These are phyloP conservation scores for Capra hircus DNA, from an alignment of 2,113 vertebrate genomes.

Conservation along the genomic window DNA sequence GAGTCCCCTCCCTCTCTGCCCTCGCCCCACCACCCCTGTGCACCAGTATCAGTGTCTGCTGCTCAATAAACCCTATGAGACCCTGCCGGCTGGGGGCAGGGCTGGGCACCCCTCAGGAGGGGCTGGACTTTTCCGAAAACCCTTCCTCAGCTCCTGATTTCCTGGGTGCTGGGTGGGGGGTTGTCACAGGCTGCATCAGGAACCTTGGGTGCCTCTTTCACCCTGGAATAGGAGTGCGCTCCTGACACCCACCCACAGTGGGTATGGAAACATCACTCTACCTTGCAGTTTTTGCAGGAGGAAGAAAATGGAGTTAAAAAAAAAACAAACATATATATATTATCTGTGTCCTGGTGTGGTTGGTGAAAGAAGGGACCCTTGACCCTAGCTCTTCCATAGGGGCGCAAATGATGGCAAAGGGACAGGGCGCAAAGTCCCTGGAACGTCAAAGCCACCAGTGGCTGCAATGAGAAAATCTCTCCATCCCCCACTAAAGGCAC, in stretches of 20 bases:
- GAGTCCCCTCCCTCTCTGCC: slow-evolving; percentile 26
- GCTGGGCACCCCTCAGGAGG: neutral
- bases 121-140: slow-evolving; percentile 17
- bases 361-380: slow-evolving; percentile 26
- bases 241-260: slow-evolving; percentile 2
- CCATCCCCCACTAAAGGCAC: neutral
- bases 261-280: neutral
- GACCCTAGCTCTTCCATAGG: slow-evolving; percentile 1
- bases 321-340: neutral
- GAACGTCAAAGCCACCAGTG: neutral
- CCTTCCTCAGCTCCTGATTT: neutral
- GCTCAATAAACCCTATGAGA: slow-evolving; percentile 60
- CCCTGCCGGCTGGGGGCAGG: slow-evolving; percentile 67
- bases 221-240: neutral
- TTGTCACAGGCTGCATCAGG: neutral
- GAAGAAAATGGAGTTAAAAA: slow-evolving; percentile 30
- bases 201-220: neutral
- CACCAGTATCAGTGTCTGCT: slow-evolving; percentile 70
- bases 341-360: slow-evolving; percentile 9
- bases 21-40: slow-evolving; percentile 19
- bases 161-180: neutral
- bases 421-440: neutral
- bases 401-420: neutral
- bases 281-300: slow-evolving; percentile 45
- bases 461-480: neutral